phyloP scores from a whole-genome alignment of 2,888 invertebrate species.

The Stenchaetothrips biformis region DNA sequence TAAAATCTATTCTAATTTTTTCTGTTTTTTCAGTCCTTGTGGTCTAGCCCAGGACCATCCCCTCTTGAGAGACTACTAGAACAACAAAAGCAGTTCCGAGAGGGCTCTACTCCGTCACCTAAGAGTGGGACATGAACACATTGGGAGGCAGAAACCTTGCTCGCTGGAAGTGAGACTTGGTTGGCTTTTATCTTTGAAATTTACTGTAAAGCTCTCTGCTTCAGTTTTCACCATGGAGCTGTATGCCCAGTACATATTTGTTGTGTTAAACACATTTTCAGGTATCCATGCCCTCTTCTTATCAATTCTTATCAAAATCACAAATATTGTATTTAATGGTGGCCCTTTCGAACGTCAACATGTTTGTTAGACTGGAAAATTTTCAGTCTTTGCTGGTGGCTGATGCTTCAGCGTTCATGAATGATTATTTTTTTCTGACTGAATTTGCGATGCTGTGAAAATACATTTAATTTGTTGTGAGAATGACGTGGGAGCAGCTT shows the following conservation, averaged over 20 bases:
- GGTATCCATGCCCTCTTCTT: constrained; percentile 5
- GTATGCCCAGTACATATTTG: not conserved
- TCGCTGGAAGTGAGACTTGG: constrained; percentile 20
- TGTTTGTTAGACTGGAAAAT: not conserved
- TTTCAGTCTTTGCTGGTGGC: not conserved
- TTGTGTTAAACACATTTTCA: not conserved
- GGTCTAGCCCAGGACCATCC: constrained; percentile 72
- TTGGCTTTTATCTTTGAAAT: constrained; percentile 9
- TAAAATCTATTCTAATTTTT: not conserved
- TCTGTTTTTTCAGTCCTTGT: constrained; percentile 58
- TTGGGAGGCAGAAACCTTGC: constrained; percentile 28
- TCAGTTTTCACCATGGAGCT: not conserved
- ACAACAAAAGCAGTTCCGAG: constrained; percentile 65
- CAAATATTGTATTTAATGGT: not conserved
- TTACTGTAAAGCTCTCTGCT: not conserved
- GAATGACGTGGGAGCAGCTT: not conserved
- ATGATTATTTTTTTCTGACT: constrained; percentile 4
- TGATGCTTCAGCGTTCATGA: not conserved
- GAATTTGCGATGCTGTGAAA: not conserved
- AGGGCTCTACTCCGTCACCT: constrained; percentile 40
- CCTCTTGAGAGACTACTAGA: constrained; percentile 74
- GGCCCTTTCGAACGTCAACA: not conserved
- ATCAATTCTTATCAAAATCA: not conserved
- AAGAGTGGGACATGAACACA: constrained; percentile 44
- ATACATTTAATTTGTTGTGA: constrained; percentile 12